phyloP scores from a whole-genome alignment of 2,888 invertebrate genomes.

The Polyploca ridens region DNA sequence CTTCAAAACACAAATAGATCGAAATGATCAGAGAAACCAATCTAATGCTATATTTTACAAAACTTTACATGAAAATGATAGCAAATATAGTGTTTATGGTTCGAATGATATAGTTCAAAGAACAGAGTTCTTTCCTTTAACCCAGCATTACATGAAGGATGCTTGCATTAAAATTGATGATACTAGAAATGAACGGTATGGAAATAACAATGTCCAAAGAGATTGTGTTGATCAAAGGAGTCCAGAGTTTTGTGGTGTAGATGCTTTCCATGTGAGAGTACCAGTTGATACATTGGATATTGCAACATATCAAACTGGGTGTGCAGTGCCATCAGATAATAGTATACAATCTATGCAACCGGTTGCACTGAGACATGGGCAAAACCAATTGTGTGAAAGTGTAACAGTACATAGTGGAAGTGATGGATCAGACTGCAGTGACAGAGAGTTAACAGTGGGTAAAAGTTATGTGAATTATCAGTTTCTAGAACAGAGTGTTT shows the following conservation, averaged over 20 bases:
- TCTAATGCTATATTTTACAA: constrained; percentile 64
- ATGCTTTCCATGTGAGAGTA: constrained; percentile 61
- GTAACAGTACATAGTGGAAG: constrained; percentile 60
- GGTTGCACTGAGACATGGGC: constrained; percentile 56
- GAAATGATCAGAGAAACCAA: constrained; percentile 53
- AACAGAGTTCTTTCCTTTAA: constrained; percentile 58
- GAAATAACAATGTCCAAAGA: constrained; percentile 50
- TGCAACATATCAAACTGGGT: constrained; percentile 67
- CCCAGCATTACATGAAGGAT: constrained; percentile 65
- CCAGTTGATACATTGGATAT: constrained; percentile 59
- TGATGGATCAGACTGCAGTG: constrained; percentile 65
- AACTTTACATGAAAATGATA: constrained; percentile 57
- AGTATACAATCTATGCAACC: constrained; percentile 67
- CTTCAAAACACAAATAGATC: constrained; percentile 55
- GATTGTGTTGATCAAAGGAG: constrained; percentile 55
- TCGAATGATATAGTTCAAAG: constrained; percentile 52
- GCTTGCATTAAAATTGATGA: constrained; percentile 58
- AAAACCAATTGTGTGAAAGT: constrained; percentile 70
- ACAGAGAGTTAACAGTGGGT: constrained; percentile 66
- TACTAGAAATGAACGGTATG: constrained; percentile 45
- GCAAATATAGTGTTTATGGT: constrained; percentile 58
- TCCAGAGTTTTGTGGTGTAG: constrained; percentile 58
- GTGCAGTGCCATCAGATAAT: constrained; percentile 57
- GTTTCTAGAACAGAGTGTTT: constrained; percentile 81
- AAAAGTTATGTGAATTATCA: constrained; percentile 81